phyloP scores from a whole-genome alignment of 2,888 invertebrate species.

The Dryadula phaetusa region DNA sequence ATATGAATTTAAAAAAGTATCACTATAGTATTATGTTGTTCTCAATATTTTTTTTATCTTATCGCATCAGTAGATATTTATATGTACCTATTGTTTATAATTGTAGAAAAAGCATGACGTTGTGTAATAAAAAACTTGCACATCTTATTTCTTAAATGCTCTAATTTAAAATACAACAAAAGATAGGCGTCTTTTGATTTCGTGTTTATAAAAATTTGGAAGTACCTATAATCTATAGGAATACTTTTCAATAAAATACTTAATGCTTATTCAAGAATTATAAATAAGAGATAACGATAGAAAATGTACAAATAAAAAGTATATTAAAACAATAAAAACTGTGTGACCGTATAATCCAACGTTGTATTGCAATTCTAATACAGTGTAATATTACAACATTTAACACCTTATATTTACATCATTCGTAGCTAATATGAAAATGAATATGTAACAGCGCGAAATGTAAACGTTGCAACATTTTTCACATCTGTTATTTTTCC shows the following conservation, averaged over 20 bases:
- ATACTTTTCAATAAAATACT: background rate
- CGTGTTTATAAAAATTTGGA: no score
- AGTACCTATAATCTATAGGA: no score
- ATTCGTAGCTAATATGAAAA: conserved; percentile 6
- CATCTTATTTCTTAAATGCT: no score
- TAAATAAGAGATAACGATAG: background rate
- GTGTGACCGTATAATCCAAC: background rate
- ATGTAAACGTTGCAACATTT: background rate
- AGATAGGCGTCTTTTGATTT: no score
- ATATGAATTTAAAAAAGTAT: background rate
- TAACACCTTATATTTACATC: conserved; percentile 21
- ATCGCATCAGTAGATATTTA: background rate
- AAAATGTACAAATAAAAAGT: background rate
- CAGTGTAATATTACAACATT: conserved; percentile 30
- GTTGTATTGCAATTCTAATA: conserved; percentile 8
- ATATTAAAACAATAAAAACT: background rate
- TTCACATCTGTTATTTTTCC: background rate
- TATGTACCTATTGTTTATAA: conserved; percentile 5
- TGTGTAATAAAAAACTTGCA: background rate
- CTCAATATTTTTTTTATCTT: background rate
- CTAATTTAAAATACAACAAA: no score
- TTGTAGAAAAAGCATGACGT: background rate
- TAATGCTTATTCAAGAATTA: background rate
- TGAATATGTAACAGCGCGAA: conserved; percentile 19
- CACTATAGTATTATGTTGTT: background rate